Base-by-base conservation (phyloP, 2,797 vertebrate species). In the Xiphorhynchus erythropygius region DNA sequence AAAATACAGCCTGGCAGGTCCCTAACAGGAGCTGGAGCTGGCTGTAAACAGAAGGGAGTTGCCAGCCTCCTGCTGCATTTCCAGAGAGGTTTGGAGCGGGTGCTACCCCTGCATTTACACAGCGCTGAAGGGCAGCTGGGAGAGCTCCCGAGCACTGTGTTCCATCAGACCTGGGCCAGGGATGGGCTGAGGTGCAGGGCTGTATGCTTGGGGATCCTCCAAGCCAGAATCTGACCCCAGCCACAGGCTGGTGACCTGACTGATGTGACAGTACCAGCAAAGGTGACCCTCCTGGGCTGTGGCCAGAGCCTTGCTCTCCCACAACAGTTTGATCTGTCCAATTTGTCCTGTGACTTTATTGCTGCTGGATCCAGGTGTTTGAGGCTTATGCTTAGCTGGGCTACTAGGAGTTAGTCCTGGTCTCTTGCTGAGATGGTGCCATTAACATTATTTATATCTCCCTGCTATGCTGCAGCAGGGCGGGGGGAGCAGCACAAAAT, bases 1-100 rank as follows among this genome's bases (percentile, higher is more conserved):
- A 93, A 93, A 83, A 81, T 52, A 85, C 44, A 23, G n/a, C 2
- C 2, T 78, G 46, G 1, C 80, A 39, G 57, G 90, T 81, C 59
- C 80, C 77, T 55, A 22, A 23, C n/a, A 74, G 85, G 90, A 87
- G 79, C 67, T 64, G 82, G 87, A 84, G 81, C 75, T 81, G 83
- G 28, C 88, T 78, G 86, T 47, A 75, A 78, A 57, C 65, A 92
- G 74, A 63, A 90, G 53, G 89, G 70, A 84, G n/a, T 37, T 13
- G 1, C 47, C 75, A 83, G 55, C 19, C 53, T 64, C 47, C 55
- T 75, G 76, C 92, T 87, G 53, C 37, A 16, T 75, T 95, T 84
- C 49, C 70, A 68, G 74, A 50, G 62, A 49, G 59, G 13, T 52
- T 64, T 69, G 63, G 74, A 46, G 82, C 23, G 10, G 63, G 15